Conservation (phyloP, 2,113 vertebrate genomes). For the Mormyrus lacerda region DNA sequence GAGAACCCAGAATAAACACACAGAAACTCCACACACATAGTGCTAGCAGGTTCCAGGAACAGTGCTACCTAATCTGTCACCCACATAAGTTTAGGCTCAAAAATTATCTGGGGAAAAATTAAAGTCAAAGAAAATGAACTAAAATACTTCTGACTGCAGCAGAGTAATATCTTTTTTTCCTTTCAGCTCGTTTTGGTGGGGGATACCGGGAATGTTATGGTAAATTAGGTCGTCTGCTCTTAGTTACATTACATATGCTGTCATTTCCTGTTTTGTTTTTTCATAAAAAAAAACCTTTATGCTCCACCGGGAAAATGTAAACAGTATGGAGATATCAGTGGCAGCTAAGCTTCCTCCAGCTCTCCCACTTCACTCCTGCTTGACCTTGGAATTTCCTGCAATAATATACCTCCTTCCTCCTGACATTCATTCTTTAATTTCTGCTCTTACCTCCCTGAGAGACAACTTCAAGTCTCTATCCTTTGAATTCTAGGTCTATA, state of each 20-base stretch:
- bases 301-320: not conserved
- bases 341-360: not conserved
- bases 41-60: not conserved
- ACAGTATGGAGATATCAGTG: too few relatives aligned
- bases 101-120: not conserved
- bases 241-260: not conserved
- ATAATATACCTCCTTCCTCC: not conserved
- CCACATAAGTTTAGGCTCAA: not conserved
- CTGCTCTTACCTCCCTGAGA: not conserved
- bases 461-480: not conserved
- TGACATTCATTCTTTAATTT: not conserved
- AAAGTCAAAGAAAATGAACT: not conserved
- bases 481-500: not conserved
- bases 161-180: not conserved
- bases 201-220: not conserved
- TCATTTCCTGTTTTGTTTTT: not conserved
- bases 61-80: not conserved
- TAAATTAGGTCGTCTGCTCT: not conserved
- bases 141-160: not conserved
- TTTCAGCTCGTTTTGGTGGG: not conserved
- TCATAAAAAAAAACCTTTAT: not conserved
- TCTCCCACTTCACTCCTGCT: not conserved
- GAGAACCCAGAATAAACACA: not conserved
- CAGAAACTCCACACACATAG: not conserved
- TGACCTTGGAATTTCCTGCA: slow-evolving; percentile 11